Evolutionary conservation across 2,888 invertebrate genomes (phyloP), one percentile per base, ranked within the genome.

Genomic region (Pachliopta kotzebuea): DNA sequence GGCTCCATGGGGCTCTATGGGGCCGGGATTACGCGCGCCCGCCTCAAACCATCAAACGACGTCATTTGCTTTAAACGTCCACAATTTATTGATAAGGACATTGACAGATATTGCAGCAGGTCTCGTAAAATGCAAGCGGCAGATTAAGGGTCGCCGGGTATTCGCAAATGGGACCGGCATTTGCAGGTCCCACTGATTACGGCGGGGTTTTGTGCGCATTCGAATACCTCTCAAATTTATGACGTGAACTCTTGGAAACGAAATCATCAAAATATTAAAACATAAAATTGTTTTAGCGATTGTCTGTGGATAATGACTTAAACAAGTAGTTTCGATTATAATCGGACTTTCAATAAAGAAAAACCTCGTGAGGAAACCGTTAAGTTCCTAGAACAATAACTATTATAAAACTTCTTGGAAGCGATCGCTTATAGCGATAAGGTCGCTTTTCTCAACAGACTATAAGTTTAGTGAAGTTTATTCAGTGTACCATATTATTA

Each of bases 51-150:
- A 85, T 87, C 90, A 86, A 89, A 90, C 83, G 90, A 88, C 90
- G 84, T 88, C 86, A 85, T 88, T 88, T 78, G 80, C 83, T 77
- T 73, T 85, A 88, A 90, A 88, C 85, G 85, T 77, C 80, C 85
- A 78, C 79, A 90, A 91, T 91, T 91, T 91, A 91, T 91, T 89
- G 90, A 90, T 84, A 86, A 88, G 86, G 88, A 85, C 90, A 90
- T 91, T 90, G 90, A 90, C 90, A 90, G 90, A 90, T 91, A 91
- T 89, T 84, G 85, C 88, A 74, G 73, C 76, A 81, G 86, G 80
- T 81, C 83, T 86, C 88, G 88, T 90, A 90, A 90, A 90, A 90
- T 79, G 88, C 89, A 90, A 83, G 83, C 78, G 77, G 81, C 81
- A 87, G 89, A 90, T 89, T 90, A 90, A 85, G 86, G 89, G 85